Evolutionary conservation across 2,888 invertebrate genomes (phyloP), one percentile per base, ranked within the genome.

Genomic region (Clivina fossor): DNA sequence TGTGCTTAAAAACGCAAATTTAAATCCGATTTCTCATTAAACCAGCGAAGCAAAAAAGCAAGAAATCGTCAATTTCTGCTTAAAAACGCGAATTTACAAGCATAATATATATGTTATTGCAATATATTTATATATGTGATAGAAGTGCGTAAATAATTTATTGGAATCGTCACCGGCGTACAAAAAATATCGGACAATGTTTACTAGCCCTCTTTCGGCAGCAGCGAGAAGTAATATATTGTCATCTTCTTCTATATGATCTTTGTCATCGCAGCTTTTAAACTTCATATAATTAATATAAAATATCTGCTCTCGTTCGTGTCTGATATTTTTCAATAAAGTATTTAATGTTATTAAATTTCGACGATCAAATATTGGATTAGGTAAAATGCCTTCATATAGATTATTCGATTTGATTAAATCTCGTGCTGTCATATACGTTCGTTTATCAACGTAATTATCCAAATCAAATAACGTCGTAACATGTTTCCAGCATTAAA

Each of bases 181-280:
- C 3, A 47, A 15, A 35, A 47, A 47, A 15, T 47, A 47, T 19
- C 35, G 8, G 1, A 47, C 47, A 15, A 47, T 19, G 33, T 47
- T 47, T 9, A 47, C 28, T 35, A 47, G 15, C 5, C 35, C 47
- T 47, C 28, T 47, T 35, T 47, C 47, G 9, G 33, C 22, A 33
- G 47, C 20, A 22, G 19, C 30, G 8, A 35, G 15, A 13, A 47
- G 22, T 24, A 47, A 33, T 4, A 47, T 13, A 22, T 11, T 13
- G 4, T 47, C 33, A 15, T 47, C 47, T 33, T 47, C 22, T 2
- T 33, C 13, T 7, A 47, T 11, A 30, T 30, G 2, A 3, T 30
- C 30, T 11, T 9, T 22, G 2, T 47, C 43, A 5, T 5, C 7
- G 9, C 18, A 16, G 2, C 2, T 43, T 16, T 13, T 9, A 11